phyloP scores from a whole-genome alignment of 1,140 invertebrate genomes.

The Pachypsylla venusta region DNA sequence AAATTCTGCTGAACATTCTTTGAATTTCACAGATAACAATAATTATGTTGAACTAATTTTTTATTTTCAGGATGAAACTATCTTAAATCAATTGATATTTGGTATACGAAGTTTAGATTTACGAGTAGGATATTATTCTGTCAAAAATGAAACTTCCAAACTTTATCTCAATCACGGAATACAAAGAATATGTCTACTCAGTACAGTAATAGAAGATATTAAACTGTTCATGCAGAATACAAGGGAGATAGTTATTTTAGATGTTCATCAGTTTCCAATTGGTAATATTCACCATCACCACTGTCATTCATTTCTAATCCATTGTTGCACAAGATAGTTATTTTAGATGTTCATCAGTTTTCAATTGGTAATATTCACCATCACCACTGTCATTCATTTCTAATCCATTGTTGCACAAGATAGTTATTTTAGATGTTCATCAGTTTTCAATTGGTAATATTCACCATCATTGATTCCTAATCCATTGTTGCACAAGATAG shows the following conservation, averaged over 20 bases:
- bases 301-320: too few relatives aligned
- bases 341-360: slow-evolving; percentile 46
- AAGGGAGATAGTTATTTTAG: slow-evolving; percentile 45
- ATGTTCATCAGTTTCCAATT: slow-evolving; percentile 43
- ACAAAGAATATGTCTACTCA: slow-evolving; percentile 33
- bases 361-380: slow-evolving; percentile 39
- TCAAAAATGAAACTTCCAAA: slow-evolving; percentile 15
- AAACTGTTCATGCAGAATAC: slow-evolving; percentile 38
- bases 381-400: too few relatives aligned
- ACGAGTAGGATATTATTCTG: slow-evolving; percentile 36
- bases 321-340: too few relatives aligned
- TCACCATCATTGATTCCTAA: too few relatives aligned
- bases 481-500: too few relatives aligned
- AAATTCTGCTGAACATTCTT: too few relatives aligned
- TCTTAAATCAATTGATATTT: slow-evolving; percentile 39
- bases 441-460: too few relatives aligned
- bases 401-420: too few relatives aligned
- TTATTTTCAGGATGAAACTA: slow-evolving; percentile 36
- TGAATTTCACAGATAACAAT: too few relatives aligned
- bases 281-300: too few relatives aligned
- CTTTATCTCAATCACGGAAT: slow-evolving; percentile 36
- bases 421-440: too few relatives aligned
- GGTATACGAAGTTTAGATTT: slow-evolving; percentile 44
- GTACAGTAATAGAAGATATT: slow-evolving; percentile 35
- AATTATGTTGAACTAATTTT: too few relatives aligned